phyloP scores from a whole-genome alignment of 2,888 invertebrate species.

The Apamea monoglypha region DNA sequence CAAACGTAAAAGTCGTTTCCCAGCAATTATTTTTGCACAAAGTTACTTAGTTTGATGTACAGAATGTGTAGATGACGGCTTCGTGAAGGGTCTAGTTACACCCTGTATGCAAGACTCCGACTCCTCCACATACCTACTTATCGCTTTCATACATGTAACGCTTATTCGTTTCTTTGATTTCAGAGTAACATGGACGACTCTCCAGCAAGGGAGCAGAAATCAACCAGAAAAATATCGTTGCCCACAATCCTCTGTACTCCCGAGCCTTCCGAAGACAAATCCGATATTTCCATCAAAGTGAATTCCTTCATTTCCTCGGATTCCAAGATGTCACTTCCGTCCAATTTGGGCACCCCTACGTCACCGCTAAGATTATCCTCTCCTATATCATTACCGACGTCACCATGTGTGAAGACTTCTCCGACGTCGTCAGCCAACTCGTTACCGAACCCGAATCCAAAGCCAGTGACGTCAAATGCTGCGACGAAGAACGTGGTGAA shows the following conservation, averaged over 20 bases:
- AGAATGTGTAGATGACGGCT: background rate
- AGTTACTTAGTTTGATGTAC: background rate
- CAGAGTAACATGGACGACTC: conserved; percentile 83
- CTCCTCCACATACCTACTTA: background rate
- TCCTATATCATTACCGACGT: conserved; percentile 83
- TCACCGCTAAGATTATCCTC: conserved; percentile 83
- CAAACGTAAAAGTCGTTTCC: background rate
- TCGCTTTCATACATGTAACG: background rate
- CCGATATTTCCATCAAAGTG: conserved; percentile 70
- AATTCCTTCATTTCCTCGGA: conserved; percentile 80
- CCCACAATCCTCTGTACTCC: conserved; percentile 85
- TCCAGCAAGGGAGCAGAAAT: conserved; percentile 72
- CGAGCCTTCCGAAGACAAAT: conserved; percentile 71
- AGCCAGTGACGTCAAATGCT: conserved; percentile 64
- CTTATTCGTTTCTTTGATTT: conserved; percentile 67
- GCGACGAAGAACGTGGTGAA: conserved; percentile 72
- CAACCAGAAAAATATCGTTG: conserved; percentile 78
- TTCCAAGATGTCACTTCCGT: conserved; percentile 84
- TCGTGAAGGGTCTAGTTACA: background rate
- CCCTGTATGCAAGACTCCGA: background rate
- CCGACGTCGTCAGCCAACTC: conserved; percentile 77
- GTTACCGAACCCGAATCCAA: conserved; percentile 71
- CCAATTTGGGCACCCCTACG: conserved; percentile 84
- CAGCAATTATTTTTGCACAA: background rate
- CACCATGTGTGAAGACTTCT: conserved; percentile 79